Percentiles rank a stretch among this genome's conserved stretches.
Evolutionary conservation across 2,797 vertebrate species (phyloP).

Genomic region (Gephyroberyx darwinii): DNA sequence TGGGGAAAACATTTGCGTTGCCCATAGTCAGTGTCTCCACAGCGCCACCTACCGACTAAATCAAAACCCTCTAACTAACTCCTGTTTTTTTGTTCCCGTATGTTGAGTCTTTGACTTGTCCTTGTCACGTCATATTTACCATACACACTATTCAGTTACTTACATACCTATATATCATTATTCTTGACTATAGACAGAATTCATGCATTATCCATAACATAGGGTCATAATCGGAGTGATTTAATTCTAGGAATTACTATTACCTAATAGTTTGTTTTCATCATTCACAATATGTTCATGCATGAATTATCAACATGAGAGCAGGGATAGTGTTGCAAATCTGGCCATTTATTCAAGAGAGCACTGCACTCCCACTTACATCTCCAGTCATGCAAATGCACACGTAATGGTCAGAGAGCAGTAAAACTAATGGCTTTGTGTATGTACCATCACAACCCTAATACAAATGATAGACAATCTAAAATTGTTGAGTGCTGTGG

Average conservation of each 20-base stretch:
- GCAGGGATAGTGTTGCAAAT: background rate
- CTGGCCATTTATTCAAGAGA: conserved; percentile 29
- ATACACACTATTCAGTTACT: background rate
- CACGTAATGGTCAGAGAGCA: background rate
- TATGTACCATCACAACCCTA: background rate
- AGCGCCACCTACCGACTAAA: conserved; percentile 59
- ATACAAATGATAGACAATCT: background rate
- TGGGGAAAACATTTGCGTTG: background rate
- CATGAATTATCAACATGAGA: background rate
- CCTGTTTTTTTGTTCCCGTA: background rate
- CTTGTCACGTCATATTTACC: too few relatives aligned
- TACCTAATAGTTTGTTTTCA: background rate
- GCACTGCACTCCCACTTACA: conserved; percentile 19
- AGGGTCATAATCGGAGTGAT: background rate
- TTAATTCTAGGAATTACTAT: background rate
- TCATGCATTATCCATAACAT: background rate
- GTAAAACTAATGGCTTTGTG: background rate
- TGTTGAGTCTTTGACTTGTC: background rate
- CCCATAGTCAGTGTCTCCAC: conserved; percentile 25
- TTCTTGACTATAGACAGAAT: background rate
- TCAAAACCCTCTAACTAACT: background rate
- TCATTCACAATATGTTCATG: background rate
- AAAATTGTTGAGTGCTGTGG: background rate
- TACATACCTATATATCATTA: background rate
- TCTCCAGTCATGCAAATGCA: conserved; percentile 3